phyloP scores from a whole-genome alignment of 2,888 invertebrate genomes.

The Acronicta psi region DNA sequence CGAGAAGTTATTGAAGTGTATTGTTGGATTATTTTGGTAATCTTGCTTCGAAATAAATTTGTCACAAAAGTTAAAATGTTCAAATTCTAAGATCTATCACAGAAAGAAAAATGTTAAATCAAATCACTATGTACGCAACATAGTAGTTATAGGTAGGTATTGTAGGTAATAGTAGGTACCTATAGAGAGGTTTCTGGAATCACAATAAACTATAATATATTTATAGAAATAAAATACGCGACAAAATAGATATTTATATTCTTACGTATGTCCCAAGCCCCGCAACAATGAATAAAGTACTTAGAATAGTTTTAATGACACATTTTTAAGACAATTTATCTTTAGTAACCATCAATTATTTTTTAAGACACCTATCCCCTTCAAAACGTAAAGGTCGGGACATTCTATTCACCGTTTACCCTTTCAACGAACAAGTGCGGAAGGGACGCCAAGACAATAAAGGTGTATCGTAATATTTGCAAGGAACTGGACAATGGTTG shows the following conservation, averaged over 20 bases:
- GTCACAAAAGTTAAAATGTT: no score
- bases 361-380: conserved; percentile 7
- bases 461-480: conserved; percentile 58
- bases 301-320: conserved; percentile 15
- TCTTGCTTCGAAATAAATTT: no score
- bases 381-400: conserved; percentile 9
- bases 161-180: no score
- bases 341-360: conserved; percentile 36
- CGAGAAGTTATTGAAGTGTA: conserved; percentile 16
- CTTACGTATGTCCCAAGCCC: no score
- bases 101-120: no score
- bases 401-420: conserved; percentile 37
- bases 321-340: conserved; percentile 48
- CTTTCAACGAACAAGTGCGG: conserved; percentile 51
- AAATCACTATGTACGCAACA: no score
- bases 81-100: no score
- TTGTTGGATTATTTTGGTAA: neutral
- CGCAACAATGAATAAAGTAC: conserved; percentile 3
- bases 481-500: conserved; percentile 77
- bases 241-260: neutral
- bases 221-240: no score
- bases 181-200: no score
- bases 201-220: no score
- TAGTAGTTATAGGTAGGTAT: no score
- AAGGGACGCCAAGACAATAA: conserved; percentile 55